Base-by-base conservation (phyloP, 2,888 invertebrate species). In the Falcaria lacertinaria region DNA sequence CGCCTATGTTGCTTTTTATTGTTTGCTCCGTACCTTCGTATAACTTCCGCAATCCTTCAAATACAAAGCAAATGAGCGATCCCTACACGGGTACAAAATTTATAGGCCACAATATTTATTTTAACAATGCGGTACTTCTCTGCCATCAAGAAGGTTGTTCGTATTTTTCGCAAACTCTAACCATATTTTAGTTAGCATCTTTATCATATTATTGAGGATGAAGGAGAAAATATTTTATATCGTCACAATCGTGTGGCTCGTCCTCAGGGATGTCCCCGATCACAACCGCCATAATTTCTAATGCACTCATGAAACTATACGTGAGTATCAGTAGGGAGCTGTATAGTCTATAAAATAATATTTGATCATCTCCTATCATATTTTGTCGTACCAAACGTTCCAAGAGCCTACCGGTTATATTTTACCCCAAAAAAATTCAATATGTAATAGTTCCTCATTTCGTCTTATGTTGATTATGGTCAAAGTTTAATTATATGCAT, bases 361-460 rank as follows among this genome's bases (percentile, higher is more conserved):
- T 71, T 42, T 53, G 64, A 48, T 84, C 84, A 41, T 84, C 54
- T 15, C 76, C 72, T 50, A 79, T 64, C 44, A 54, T 61, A 1
- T 60, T 64, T 33, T 74, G 55, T 82, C 70, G 41, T 70, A 80
- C 88, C 88, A 88, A 53, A 81, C 83, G 57, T 86, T 78, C 3
- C 87, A 86, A 15, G 73, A 62, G n/a, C 88, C 86, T 11, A 74
- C 55, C 36, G 69, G 47, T 55, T 67, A 87, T 52, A 84, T 76
- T 47, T 62, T 71, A 39, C 60, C 50, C 43, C 81, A 83, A 38
- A 69, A 66, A 1, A 45, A 59, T 58, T 80, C 19, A 87, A 57
- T 46, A 86, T 80, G 16, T 54, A 39, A 44, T 79, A 72, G 60
- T 80, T 74, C 55, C 72, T 81, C 87, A 87, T 87, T 48, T 52